Conservation (phyloP, 2,113 vertebrate genomes). For the Rhinopithecus roxellana region DNA sequence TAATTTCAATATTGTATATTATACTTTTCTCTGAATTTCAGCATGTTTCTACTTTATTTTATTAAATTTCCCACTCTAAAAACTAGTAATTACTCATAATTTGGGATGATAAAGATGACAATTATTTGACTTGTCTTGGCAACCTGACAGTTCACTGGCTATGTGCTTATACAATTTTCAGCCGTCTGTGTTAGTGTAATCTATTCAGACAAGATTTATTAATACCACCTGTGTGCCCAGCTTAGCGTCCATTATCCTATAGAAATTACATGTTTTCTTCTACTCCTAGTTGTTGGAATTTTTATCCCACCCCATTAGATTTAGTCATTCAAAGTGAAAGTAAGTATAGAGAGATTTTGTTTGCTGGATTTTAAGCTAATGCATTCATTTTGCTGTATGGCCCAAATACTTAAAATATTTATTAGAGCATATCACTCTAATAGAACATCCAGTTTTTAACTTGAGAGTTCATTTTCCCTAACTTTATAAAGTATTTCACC, state of each 20-base stretch:
- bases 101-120: background rate
- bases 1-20: background rate
- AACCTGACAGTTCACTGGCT: background rate
- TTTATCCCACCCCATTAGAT: background rate
- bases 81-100: background rate
- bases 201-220: background rate
- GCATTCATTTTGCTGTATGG: background rate
- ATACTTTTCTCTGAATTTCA: conserved; percentile 16
- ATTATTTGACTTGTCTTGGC: background rate
- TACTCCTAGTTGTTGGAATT: background rate
- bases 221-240: background rate
- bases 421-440: background rate
- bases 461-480: background rate
- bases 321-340: background rate
- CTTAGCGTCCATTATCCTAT: background rate
- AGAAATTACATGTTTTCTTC: background rate
- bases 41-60: background rate
- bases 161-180: background rate
- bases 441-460: background rate
- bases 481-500: background rate
- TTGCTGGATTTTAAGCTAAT: background rate
- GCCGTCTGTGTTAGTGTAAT: background rate
- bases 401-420: background rate
- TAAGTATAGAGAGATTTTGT: background rate
- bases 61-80: background rate